Percentiles rank a stretch among this genome's conserved stretches.
Conservation (phyloP, 2,888 invertebrate genomes). For the Nezara viridula region DNA sequence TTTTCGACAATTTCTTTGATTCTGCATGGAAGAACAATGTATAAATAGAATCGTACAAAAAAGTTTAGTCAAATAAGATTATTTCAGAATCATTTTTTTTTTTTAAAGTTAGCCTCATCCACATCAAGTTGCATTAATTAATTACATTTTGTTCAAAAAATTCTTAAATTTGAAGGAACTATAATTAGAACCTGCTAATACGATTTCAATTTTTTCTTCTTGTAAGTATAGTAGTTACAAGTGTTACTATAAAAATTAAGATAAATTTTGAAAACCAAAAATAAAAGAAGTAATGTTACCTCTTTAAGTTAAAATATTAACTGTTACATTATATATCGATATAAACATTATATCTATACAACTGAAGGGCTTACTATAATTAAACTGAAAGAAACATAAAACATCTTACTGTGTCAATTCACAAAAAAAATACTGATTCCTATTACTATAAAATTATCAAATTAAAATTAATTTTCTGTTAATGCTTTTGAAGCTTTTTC, state of each 20-base stretch:
- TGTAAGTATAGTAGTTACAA: too few species aligned
- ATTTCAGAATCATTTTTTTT: too few species aligned
- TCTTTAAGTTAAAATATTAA: neutral
- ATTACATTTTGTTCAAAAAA: neutral
- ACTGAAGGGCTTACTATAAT: neutral
- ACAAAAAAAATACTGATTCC: neutral
- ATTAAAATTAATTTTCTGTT: neutral
- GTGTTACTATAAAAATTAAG: neutral
- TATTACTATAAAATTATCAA: neutral
- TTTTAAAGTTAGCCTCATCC: neutral
- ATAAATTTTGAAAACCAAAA: neutral
- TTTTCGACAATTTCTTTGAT: too few species aligned
- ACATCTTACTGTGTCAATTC: neutral
- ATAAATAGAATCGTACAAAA: neutral
- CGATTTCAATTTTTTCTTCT: neutral
- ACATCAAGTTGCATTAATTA: neutral
- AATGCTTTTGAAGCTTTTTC: neutral
- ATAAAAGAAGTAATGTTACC: neutral
- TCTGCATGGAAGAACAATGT: too few species aligned
- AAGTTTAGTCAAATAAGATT: too few species aligned
- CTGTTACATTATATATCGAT: too few species aligned
- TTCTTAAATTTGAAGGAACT: neutral
- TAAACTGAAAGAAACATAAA: neutral
- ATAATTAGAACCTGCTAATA: neutral
- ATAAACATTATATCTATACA: too few species aligned